Base-by-base conservation (phyloP, 2,113 vertebrate species). In the Scolopax mira region DNA sequence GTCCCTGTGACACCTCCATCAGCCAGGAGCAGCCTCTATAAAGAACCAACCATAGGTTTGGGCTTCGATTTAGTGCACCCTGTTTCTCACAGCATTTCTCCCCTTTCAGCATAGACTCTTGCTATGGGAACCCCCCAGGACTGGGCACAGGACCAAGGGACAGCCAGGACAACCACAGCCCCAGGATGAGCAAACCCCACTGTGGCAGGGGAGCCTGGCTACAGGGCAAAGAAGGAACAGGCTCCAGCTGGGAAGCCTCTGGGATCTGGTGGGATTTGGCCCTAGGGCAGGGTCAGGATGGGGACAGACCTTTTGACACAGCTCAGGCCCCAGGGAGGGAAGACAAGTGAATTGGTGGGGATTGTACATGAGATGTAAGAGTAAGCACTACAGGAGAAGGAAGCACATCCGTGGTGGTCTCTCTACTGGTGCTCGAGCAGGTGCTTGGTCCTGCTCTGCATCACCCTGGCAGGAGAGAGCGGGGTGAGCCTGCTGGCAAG, bases 331-430 rank as follows among this genome's bases (percentile, higher is more conserved):
- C 42, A 18, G 31, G 23, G n/a, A 58, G 33, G 18, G 52, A 51
- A 85, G 42, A 48, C 0, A 2, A 35, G 18, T 2, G 2, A 72
- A 11, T 22, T 25, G 58, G 14, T 9, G 18, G 13, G 10, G 21
- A 71, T 62, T 37, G 67, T n/a, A n/a, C 7, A 25, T 19, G 18
- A 70, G 14, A 55, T 4, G 0, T 6, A 42, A 51, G 30, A 2
- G 19, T 37, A 31, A 62, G 46, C 23, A 27, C 0, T 1, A 25
- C 0, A 3, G 79, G 35, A 54, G 33, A 55, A 79, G 57, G 67
- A 39, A 37, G 24, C 17, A 7, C 31, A 4, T 30, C 10, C 0
- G 4, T 1, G 1, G 30, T 7, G 52, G 18, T 17, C 22, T 11
- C 41, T 81, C 41, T 8, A 30, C 52, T 0, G 1, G 41, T 11